Evolutionary conservation across 2,888 invertebrate species (phyloP).

Genomic region (Metallyticus violacea): DNA sequence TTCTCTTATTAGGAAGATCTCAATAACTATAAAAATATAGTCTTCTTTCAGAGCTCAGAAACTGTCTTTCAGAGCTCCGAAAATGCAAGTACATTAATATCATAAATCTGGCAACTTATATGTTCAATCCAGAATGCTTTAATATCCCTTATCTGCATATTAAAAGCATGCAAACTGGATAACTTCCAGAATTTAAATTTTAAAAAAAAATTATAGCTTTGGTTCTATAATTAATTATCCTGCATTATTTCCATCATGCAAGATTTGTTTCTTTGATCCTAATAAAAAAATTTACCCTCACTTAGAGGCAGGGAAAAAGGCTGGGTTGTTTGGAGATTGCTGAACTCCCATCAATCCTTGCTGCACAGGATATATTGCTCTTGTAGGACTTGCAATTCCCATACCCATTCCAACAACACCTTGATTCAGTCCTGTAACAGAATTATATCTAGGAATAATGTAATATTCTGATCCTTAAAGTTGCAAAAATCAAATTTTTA

Average conservation of each 20-base stretch:
- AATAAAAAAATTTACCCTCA: constrained; percentile 3
- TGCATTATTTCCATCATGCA: not conserved
- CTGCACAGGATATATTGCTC: not conserved
- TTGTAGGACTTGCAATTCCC: not conserved
- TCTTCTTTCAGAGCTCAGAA: not conserved
- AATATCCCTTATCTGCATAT: not conserved
- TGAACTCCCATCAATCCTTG: not conserved
- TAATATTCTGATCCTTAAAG: not conserved
- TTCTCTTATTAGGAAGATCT: not conserved
- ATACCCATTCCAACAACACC: not conserved
- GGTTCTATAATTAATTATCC: not conserved
- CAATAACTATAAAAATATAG: not conserved
- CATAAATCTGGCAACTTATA: not conserved
- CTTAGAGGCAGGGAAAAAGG: constrained; percentile 26
- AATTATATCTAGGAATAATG: not conserved
- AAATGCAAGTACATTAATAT: not conserved
- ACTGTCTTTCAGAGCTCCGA: not conserved
- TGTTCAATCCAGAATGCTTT: not conserved
- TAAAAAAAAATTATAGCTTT: not conserved
- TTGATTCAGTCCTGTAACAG: not conserved
- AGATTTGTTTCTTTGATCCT: not conserved
- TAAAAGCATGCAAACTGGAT: not conserved
- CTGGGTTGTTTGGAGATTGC: constrained; percentile 2
- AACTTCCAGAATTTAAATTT: not conserved
- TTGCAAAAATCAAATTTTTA: too few relatives aligned